Evolutionary conservation across 2,797 vertebrate species (phyloP).

Genomic region (Mormyrus proboscirostris): DNA sequence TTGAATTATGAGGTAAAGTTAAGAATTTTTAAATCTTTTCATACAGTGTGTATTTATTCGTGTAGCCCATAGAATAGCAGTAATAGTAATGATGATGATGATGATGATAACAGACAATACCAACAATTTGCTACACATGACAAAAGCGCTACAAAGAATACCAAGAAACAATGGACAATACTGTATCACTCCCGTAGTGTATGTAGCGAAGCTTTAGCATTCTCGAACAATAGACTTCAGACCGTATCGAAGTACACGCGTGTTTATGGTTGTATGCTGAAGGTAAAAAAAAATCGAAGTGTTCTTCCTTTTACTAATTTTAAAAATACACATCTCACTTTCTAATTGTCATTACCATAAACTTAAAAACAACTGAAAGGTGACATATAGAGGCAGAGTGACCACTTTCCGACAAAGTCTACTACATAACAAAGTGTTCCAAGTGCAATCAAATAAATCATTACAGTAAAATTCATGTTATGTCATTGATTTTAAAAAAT

Average conservation of each 20-base stretch:
- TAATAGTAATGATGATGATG: neutral
- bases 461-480: neutral
- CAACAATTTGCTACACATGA: constrained; percentile 18
- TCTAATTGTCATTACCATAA: neutral
- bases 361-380: neutral
- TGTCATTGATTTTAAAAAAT: neutral
- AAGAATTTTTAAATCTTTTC: neutral
- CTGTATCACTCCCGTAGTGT: constrained; percentile 28
- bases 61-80: neutral
- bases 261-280: constrained; percentile 45
- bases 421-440: neutral
- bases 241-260: constrained; percentile 32
- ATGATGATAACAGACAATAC: neutral
- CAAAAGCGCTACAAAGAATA: constrained; percentile 43
- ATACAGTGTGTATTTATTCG: neutral
- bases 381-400: neutral
- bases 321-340: neutral
- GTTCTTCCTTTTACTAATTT: constrained; percentile 4
- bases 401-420: neutral
- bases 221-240: constrained; percentile 55
- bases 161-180: constrained; percentile 51
- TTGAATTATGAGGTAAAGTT: neutral
- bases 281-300: constrained; percentile 52
- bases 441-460: neutral
- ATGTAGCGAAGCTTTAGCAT: constrained; percentile 32